A percentile compares a stretch with the other conserved stretches of the same genome.
Evolutionary conservation across 2,888 invertebrate genomes (phyloP).

Genomic region (Amphipoea oculea): DNA sequence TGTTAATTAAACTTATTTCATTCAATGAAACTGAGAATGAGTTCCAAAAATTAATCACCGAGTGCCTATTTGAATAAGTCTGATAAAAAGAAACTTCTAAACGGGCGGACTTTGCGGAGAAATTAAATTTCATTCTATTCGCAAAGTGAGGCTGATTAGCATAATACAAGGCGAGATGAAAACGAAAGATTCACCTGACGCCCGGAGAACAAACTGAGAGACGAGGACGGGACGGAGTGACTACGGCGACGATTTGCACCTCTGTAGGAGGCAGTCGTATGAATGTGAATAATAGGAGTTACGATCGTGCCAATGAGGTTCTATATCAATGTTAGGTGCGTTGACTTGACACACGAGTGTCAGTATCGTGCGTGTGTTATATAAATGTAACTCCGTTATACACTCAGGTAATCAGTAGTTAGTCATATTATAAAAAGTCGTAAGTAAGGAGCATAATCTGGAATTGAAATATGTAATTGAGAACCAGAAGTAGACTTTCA

Average conservation of each 20-base stretch:
- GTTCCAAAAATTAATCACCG: conserved; percentile 86
- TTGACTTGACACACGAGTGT: not conserved
- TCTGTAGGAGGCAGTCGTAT: conserved; percentile 29
- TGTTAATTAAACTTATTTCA: conserved; percentile 88
- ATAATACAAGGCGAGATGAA: conserved; percentile 86
- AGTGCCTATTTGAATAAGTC: conserved; percentile 80
- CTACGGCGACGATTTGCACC: conserved; percentile 29
- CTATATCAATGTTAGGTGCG: not conserved
- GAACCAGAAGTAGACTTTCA: not conserved
- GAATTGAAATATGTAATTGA: conserved; percentile 13
- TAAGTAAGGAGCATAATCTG: not conserved
- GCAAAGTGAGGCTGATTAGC: conserved; percentile 82
- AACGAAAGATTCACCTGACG: conserved; percentile 76
- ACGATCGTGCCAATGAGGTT: conserved; percentile 11
- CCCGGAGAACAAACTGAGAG: conserved; percentile 48
- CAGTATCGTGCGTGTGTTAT: not conserved
- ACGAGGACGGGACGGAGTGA: conserved; percentile 3
- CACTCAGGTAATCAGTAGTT: no score
- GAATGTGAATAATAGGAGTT: conserved; percentile 43
- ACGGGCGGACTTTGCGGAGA: conserved; percentile 77
- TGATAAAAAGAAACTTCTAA: conserved; percentile 84
- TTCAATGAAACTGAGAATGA: conserved; percentile 86
- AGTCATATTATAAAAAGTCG: not conserved
- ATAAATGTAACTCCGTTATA: not conserved
- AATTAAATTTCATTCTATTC: conserved; percentile 87